Percentiles rank a stretch among this genome's conserved stretches.
Evolutionary conservation across 2,113 vertebrate genomes (phyloP).

Genomic region (Sinosuthora webbiana): DNA sequence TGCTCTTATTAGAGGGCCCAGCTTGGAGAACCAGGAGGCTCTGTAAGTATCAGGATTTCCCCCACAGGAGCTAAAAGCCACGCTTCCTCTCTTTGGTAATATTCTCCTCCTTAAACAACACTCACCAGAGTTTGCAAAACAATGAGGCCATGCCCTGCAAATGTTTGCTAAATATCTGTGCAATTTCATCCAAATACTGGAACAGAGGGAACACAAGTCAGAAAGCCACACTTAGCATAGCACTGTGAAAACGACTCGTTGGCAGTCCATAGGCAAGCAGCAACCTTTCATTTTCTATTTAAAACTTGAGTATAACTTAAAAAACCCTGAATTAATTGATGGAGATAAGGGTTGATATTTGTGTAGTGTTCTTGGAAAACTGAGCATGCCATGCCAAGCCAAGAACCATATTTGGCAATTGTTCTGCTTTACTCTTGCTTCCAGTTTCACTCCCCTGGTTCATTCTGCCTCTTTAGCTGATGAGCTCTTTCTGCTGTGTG

Average conservation of each 20-base stretch:
- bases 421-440: neutral
- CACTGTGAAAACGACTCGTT: neutral
- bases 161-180: neutral
- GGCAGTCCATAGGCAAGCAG: neutral
- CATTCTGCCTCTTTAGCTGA: neutral
- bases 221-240: neutral
- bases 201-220: neutral
- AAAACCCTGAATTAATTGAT: neutral
- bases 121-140: neutral
- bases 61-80: neutral
- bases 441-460: neutral
- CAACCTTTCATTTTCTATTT: neutral
- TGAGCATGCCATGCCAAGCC: neutral
- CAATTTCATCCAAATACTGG: neutral
- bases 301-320: neutral
- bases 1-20: neutral
- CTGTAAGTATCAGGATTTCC: neutral
- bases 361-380: neutral
- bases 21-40: neutral
- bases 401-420: neutral
- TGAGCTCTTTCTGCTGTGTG: neutral
- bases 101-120: neutral
- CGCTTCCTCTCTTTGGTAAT: neutral
- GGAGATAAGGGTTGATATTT: neutral
- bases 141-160: neutral